Conservation (phyloP, 1,140 invertebrate genomes). For the Nymphalis io region DNA sequence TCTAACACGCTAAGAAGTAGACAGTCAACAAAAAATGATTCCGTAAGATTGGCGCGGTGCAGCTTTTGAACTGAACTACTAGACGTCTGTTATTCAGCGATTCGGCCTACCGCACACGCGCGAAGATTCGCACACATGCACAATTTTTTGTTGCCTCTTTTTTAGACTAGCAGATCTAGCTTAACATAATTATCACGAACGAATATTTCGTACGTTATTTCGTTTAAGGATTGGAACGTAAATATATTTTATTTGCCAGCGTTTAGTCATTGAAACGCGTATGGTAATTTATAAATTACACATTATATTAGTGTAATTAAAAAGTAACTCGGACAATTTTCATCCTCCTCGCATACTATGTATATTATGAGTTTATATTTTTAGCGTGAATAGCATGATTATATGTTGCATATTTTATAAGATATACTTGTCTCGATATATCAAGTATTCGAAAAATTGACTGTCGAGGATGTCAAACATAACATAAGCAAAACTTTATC, state of each 20-base stretch:
- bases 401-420: too few relatives aligned
- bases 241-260: neutral
- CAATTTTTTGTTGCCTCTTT: constrained; percentile 21
- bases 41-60: constrained; percentile 53
- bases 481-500: too few relatives aligned
- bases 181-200: constrained; percentile 29
- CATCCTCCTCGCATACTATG: too few relatives aligned
- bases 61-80: constrained; percentile 44
- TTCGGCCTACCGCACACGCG: constrained; percentile 35
- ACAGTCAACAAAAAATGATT: constrained; percentile 71
- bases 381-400: too few relatives aligned
- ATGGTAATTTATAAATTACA: too few relatives aligned
- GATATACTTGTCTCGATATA: too few relatives aligned
- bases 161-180: constrained; percentile 24
- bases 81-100: constrained; percentile 18
- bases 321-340: too few relatives aligned
- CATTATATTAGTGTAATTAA: too few relatives aligned
- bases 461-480: too few relatives aligned
- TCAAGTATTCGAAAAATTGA: too few relatives aligned
- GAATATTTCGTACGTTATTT: constrained; percentile 16
- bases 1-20: constrained; percentile 71
- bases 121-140: constrained; percentile 23
- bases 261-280: neutral
- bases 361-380: too few relatives aligned
- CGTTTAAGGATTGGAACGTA: neutral